Base-by-base conservation (phyloP, 2,888 invertebrate species). In the Oxystoma pomonae region DNA sequence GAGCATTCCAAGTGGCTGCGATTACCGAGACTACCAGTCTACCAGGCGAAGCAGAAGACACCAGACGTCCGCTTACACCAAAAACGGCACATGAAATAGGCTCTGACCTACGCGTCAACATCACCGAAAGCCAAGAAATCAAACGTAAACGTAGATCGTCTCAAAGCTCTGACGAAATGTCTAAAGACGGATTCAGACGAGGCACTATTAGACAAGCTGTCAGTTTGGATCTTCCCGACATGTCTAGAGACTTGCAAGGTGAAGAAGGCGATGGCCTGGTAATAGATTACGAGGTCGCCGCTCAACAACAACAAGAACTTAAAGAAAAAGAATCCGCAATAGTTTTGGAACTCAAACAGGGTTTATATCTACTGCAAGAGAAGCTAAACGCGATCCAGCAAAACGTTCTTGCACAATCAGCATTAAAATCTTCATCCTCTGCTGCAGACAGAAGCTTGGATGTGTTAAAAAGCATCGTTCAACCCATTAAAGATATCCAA, bases 381-480 rank as follows among this genome's bases (percentile, higher is more conserved):
- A 84, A 86, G 68, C 77, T 90, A 62, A 82, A 82, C 64, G 82
- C 83, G 0, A 86, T 89, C 21, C 87, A 89, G 77, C 83, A 85
- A 68, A 88, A 89, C 76, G 84, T 89, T 5, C 79, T 86, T 55
- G 78, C 86, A 1, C 87, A 89, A 75, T 86, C 88, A 7, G 84
- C 86, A 57, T 79, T 86, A 65, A 87, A 89, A 84, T 85, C 88
- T 72, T 85, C 88, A 0, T 84, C 87, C 9, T 84, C 86, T 20
- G 85, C 88, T 1, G 87, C 87, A 0, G 86, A 87, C 61, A 83
- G 85, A 71, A 89, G 89, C 72, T 82, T 88, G 65, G 87, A 87
- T 75, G 86, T 89, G 21, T 83, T 89, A 12, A 83, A 82, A 57
- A 87, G 86, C 72, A 77, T 89, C 20, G 80, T 84, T 7, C 83